Conservation (phyloP, 2,888 invertebrate species). For the Anticlea derivata region DNA sequence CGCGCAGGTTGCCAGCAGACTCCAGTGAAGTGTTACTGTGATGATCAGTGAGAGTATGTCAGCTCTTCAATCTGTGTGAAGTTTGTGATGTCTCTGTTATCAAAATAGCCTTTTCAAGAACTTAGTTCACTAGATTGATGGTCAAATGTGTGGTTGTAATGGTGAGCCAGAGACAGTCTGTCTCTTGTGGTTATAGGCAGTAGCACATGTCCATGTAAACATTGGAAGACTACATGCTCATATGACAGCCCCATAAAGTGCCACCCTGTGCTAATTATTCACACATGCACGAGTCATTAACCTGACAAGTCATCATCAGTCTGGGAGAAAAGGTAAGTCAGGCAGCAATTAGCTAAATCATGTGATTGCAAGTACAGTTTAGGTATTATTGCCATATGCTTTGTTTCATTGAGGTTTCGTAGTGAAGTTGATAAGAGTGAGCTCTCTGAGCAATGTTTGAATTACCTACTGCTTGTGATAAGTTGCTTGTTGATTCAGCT, state of each 20-base stretch:
- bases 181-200: background rate
- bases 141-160: slow-evolving; percentile 46
- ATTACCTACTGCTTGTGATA: background rate
- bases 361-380: background rate
- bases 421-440: slow-evolving; percentile 1
- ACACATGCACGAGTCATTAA: slow-evolving; percentile 42
- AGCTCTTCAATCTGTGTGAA: slow-evolving; percentile 37
- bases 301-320: slow-evolving; percentile 26
- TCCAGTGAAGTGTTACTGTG: slow-evolving; percentile 47
- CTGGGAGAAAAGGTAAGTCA: background rate
- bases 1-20: slow-evolving; percentile 34
- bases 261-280: slow-evolving; percentile 1
- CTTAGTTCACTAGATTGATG: slow-evolving; percentile 44
- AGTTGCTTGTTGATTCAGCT: slow-evolving; percentile 21
- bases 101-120: slow-evolving; percentile 41
- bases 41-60: slow-evolving; percentile 46
- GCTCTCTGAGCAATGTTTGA: background rate
- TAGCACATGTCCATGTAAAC: slow-evolving; percentile 42
- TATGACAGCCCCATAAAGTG: slow-evolving; percentile 39
- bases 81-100: slow-evolving; percentile 37
- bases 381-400: slow-evolving; percentile 1
- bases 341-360: slow-evolving; percentile 9
- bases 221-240: slow-evolving; percentile 46
- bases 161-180: slow-evolving; percentile 28
- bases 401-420: slow-evolving; percentile 14